Evolutionary conservation across 2,797 vertebrate species (phyloP).

Genomic region (Syncerus caffer): DNA sequence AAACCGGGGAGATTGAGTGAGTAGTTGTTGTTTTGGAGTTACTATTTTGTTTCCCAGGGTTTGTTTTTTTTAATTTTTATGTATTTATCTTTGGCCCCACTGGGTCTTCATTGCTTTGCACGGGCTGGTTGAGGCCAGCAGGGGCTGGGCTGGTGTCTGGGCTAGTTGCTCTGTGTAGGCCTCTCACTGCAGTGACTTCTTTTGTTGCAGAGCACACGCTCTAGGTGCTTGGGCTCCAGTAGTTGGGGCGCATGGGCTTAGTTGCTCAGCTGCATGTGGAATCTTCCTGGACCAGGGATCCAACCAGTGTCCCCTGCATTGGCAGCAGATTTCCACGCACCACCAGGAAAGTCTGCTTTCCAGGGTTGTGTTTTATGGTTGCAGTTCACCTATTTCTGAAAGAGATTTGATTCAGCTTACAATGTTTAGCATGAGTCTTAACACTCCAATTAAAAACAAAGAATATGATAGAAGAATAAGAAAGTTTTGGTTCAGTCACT

Average conservation of each 20-base stretch:
- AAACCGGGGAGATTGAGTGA: neutral
- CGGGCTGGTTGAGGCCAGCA: neutral
- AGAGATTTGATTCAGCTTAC: neutral
- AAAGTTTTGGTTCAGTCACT: neutral
- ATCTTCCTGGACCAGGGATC: neutral
- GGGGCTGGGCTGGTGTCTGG: neutral
- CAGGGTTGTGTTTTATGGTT: neutral
- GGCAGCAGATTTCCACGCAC: neutral
- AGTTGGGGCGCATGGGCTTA: neutral
- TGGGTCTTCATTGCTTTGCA: neutral
- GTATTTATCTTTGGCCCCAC: neutral
- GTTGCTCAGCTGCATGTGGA: neutral
- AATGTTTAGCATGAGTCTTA: neutral
- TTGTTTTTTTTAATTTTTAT: neutral
- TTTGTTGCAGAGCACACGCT: neutral
- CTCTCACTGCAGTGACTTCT: neutral
- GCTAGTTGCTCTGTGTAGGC: neutral
- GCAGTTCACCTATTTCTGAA: conserved; percentile 7
- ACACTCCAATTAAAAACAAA: conserved; percentile 16
- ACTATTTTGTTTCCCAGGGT: neutral
- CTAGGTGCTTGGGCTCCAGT: neutral
- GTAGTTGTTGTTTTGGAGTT: neutral
- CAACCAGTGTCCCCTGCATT: neutral
- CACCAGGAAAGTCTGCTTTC: neutral
- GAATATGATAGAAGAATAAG: neutral